A percentile compares a stretch with the other conserved stretches of the same genome.
These are phyloP conservation scores for Carcharodon carcharias DNA, from an alignment of 2,797 vertebrate species.

Conservation along the genomic window DNA sequence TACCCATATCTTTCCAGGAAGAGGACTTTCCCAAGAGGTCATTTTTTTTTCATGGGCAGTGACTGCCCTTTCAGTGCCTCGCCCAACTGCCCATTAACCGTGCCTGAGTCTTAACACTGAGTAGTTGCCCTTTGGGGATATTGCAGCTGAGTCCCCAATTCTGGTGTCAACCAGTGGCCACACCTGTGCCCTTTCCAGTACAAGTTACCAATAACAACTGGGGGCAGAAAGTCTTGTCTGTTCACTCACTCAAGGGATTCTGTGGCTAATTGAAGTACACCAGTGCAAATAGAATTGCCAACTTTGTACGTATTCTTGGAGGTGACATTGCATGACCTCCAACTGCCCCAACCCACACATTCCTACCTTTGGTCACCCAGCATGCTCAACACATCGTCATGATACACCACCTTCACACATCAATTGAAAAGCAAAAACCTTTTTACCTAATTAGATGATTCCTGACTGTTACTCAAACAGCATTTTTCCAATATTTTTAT, in stretches of 20 bases:
- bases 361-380: too few relatives aligned
- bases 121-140: neutral
- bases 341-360: neutral
- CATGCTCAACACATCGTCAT: neutral
- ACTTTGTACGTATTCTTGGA: neutral
- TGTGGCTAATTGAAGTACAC: neutral
- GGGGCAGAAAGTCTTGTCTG: neutral
- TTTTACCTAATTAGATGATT: neutral
- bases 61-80: neutral
- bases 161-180: neutral
- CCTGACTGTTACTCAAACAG: neutral
- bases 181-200: neutral
- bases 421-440: neutral
- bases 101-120: neutral
- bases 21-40: neutral
- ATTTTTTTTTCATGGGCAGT: neutral
- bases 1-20: neutral
- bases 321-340: neutral
- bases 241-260: neutral
- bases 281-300: neutral
- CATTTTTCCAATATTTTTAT: neutral
- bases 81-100: neutral
- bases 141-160: neutral
- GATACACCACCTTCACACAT: neutral
- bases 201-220: too few relatives aligned